Base-by-base conservation (phyloP, 1,140 invertebrate species). In the Apocrypta bakeri region DNA sequence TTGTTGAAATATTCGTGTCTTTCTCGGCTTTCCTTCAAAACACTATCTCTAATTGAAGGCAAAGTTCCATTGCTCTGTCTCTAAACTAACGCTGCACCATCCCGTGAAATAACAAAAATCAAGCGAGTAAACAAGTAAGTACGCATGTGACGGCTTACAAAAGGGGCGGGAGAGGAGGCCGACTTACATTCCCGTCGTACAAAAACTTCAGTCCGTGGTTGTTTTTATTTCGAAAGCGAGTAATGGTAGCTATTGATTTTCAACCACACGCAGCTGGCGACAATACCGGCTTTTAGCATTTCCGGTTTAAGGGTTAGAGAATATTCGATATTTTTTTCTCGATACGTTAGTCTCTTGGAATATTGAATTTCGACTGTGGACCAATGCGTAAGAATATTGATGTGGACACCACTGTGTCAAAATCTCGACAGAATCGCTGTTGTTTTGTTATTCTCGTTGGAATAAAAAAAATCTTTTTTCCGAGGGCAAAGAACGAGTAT, bases 221-320 rank as follows among this genome's bases (percentile, higher is more conserved):
- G 68, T 69, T 69, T 69, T 69, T 17, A 69, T 33, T 69, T 69
- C 68, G 9, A 33, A 69, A 69, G 68, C 29, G 6, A 69, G 68
- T 33, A 21, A 69, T 68, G 11, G 27, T 21, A 21, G 14, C 7
- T n/a, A 56, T 56, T 2, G 48, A 56, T 17, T 56, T 69, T 69
- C 29, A 6, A 68, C 11, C 25, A 21, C 17, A 17, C 27, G 68
- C 68, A 69, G 68, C 68, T 69, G 68, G 42, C 12, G 48, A 21
- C 48, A 12, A 12, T 12, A 11, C 12, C 12, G 7, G n/a, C 48
- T 56, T 56, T 56, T 56, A 56, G 48, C 48, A 56, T 56, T 21
- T 56, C 48, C 48, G 48, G 48, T 56, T 56, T 56, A 21, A 56
- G 48, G 48, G 48, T 56, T 56, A 56, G 48, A 56, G 48, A 56